These are phyloP conservation scores for Fopius arisanus DNA, from an alignment of 1,140 invertebrate genomes.

Conservation along the genomic window DNA sequence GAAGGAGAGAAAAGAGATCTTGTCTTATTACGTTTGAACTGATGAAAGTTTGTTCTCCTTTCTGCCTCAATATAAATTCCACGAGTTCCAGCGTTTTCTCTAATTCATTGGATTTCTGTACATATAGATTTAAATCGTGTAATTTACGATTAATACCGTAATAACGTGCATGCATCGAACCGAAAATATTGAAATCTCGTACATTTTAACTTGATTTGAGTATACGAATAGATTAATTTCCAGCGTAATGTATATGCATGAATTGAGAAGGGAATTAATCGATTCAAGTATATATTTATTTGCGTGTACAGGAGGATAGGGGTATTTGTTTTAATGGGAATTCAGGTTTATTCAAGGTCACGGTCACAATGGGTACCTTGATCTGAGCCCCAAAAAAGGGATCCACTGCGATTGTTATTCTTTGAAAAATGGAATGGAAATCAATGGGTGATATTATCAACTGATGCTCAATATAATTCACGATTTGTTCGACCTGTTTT, in stretches of 20 bases:
- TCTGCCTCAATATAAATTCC: neutral
- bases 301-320: too few species aligned
- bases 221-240: too few species aligned
- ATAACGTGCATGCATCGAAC: neutral
- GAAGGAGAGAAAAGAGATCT: neutral
- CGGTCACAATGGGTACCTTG: neutral
- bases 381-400: conserved; percentile 15
- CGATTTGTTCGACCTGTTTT: neutral
- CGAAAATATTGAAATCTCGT: too few species aligned
- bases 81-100: neutral
- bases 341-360: neutral
- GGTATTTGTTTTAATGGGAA: neutral
- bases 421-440: neutral
- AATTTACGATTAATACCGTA: neutral
- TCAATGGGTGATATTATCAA: too few species aligned
- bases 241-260: too few species aligned
- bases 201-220: too few species aligned
- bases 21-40: neutral
- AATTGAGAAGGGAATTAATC: neutral
- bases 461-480: neutral
- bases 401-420: neutral
- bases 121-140: conserved; percentile 5
- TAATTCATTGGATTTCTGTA: neutral
- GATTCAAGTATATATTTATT: too few species aligned
- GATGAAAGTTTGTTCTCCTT: conserved; percentile 11